A percentile compares a stretch with the other conserved stretches of the same genome.
These are phyloP conservation scores for Drosophila rubida DNA, from an alignment of 2,888 invertebrate genomes.

Conservation along the genomic window DNA sequence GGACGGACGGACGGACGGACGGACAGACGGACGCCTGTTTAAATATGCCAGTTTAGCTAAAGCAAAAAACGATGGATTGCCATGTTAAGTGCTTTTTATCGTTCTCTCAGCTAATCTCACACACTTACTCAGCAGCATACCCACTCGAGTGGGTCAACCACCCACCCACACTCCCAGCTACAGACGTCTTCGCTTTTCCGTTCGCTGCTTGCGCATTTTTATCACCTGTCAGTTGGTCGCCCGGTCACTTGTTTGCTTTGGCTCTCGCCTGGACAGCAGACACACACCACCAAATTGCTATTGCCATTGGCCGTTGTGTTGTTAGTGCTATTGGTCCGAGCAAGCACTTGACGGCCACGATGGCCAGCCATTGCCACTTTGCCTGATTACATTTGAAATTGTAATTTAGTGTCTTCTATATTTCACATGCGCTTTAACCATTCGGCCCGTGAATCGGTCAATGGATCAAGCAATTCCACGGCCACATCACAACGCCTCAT, in stretches of 20 bases:
- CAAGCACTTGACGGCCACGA: slow-evolving; percentile 47
- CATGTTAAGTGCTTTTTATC: slow-evolving; percentile 80
- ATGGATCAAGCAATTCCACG: slow-evolving; percentile 75
- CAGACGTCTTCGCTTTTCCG: neutral
- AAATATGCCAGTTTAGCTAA: slow-evolving; percentile 61
- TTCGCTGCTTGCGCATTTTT: slow-evolving; percentile 62
- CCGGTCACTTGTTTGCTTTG: slow-evolving; percentile 61
- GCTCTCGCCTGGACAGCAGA: slow-evolving; percentile 28
- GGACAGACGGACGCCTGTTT: slow-evolving; percentile 47
- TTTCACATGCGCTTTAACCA: slow-evolving; percentile 37
- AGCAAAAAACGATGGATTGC: slow-evolving; percentile 75
- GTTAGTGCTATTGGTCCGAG: slow-evolving; percentile 16
- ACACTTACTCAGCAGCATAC: slow-evolving; percentile 47
- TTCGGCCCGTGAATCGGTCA: slow-evolving; percentile 64
- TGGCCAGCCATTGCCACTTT: slow-evolving; percentile 73
- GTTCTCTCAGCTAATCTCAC: slow-evolving; percentile 75
- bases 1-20: neutral
- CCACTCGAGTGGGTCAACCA: slow-evolving; percentile 10
- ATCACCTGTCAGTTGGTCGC: slow-evolving; percentile 72
- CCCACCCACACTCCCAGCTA: slow-evolving; percentile 8
- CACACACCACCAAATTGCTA: slow-evolving; percentile 22
- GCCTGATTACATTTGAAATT: slow-evolving; percentile 85
- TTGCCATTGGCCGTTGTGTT: slow-evolving; percentile 17
- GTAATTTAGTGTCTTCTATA: slow-evolving; percentile 80
- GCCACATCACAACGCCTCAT: slow-evolving; percentile 50